A percentile compares a stretch with the other conserved stretches of the same genome.
Conservation (phyloP, 2,888 invertebrate species). For the Coremacera marginata region DNA sequence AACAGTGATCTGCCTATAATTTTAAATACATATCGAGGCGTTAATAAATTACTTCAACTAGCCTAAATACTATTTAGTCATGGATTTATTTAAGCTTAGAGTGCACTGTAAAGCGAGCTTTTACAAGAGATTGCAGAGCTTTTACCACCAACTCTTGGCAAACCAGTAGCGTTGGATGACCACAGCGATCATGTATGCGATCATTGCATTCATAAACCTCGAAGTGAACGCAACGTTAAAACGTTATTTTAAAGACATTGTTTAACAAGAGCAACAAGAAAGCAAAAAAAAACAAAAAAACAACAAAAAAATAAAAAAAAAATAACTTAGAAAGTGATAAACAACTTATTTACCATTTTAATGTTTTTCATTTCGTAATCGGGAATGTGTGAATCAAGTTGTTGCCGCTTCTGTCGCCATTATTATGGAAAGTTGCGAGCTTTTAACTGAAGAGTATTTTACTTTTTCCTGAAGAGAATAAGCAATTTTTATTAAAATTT, state of each 20-base stretch:
- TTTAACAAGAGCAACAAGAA: not conserved
- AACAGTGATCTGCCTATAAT: too few relatives aligned
- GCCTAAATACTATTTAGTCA: too few relatives aligned
- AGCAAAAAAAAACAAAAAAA: not conserved
- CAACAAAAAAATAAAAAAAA: not conserved
- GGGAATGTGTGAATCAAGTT: too few relatives aligned
- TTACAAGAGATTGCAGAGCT: not conserved
- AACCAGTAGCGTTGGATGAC: not conserved
- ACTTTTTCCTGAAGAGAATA: not conserved
- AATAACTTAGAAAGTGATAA: not conserved
- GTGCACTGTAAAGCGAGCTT: too few relatives aligned
- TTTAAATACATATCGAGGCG: too few relatives aligned
- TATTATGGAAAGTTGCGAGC: not conserved
- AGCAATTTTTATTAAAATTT: not conserved
- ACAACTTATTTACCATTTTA: not conserved
- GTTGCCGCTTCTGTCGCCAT: not conserved
- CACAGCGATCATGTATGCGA: not conserved
- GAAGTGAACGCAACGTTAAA: not conserved
- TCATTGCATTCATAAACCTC: not conserved
- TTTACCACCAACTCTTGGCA: not conserved
- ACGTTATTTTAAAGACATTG: not conserved
- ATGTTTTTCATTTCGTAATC: too few relatives aligned
- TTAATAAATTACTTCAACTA: too few relatives aligned
- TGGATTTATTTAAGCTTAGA: too few relatives aligned
- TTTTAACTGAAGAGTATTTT: not conserved